A percentile compares a stretch with the other conserved stretches of the same genome.
phyloP scores from a whole-genome alignment of 2,113 vertebrate species.

The Urocynchramus pylzowi region DNA sequence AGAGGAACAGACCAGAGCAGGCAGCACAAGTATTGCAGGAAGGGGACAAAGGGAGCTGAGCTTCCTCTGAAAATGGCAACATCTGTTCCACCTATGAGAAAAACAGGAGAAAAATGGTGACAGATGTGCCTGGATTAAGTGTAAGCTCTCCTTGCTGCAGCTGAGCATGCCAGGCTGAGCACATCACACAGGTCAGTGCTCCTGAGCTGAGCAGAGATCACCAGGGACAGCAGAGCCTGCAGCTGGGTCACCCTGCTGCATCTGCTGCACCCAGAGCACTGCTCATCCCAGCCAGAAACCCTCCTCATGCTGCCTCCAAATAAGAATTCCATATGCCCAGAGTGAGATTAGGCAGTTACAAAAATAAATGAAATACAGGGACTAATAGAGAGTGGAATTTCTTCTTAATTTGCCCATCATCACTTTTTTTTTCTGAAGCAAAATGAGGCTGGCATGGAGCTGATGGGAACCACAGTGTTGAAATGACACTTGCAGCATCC shows the following conservation, averaged over 20 bases:
- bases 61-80: background rate
- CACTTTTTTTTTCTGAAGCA: background rate
- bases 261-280: background rate
- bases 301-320: background rate
- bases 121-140: background rate
- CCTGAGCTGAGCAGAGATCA: background rate
- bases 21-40: background rate
- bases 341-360: rapidly evolving
- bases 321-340: background rate
- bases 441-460: background rate
- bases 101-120: background rate
- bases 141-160: background rate
- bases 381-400: background rate
- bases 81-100: background rate
- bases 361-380: background rate
- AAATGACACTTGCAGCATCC: conserved; percentile 23
- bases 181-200: rapidly evolving
- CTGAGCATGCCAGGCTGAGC: background rate
- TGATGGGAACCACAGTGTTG: background rate
- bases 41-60: background rate
- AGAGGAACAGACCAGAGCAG: background rate
- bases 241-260: background rate
- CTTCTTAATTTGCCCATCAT: background rate
- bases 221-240: background rate
- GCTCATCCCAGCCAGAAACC: background rate